Conservation (phyloP, 2,797 vertebrate genomes). For the Acipenser transmontanus region DNA sequence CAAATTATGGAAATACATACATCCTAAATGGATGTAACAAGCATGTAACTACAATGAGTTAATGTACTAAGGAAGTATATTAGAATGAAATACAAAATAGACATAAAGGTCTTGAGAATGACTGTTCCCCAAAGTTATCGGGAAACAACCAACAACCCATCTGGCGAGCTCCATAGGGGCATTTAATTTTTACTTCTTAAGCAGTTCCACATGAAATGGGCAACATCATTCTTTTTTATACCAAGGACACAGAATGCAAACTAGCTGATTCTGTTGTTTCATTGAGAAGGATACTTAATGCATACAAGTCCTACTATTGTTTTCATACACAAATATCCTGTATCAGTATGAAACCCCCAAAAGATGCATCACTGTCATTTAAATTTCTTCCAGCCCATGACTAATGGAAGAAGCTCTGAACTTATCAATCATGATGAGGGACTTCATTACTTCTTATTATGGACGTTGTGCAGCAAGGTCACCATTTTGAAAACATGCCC, state of each 20-base stretch:
- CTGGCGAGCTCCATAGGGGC: no score
- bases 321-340: slow-evolving; percentile 8
- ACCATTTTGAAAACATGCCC: slow-evolving; percentile 16
- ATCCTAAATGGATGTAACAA: no score
- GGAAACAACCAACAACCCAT: no score
- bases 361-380: slow-evolving; percentile 24
- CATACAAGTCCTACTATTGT: slow-evolving; percentile 3
- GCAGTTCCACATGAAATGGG: no score
- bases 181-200: no score
- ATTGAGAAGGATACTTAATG: slow-evolving; percentile 9
- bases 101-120: no score
- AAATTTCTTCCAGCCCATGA: slow-evolving; percentile 14
- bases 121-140: no score
- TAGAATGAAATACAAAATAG: no score
- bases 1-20: no score
- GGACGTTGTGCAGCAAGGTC: slow-evolving; percentile 19
- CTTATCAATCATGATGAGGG: slow-evolving; percentile 24
- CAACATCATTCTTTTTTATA: no score
- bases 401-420: slow-evolving; percentile 10
- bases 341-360: slow-evolving; percentile 4
- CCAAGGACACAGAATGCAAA: neutral
- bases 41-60: no score
- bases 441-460: slow-evolving; percentile 23
- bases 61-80: no score
- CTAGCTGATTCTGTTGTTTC: slow-evolving; percentile 1